Evolutionary conservation across 2,113 vertebrate genomes (phyloP), one percentile per base, ranked within the genome.

Genomic region (Onychostruthus taczanowskii): DNA sequence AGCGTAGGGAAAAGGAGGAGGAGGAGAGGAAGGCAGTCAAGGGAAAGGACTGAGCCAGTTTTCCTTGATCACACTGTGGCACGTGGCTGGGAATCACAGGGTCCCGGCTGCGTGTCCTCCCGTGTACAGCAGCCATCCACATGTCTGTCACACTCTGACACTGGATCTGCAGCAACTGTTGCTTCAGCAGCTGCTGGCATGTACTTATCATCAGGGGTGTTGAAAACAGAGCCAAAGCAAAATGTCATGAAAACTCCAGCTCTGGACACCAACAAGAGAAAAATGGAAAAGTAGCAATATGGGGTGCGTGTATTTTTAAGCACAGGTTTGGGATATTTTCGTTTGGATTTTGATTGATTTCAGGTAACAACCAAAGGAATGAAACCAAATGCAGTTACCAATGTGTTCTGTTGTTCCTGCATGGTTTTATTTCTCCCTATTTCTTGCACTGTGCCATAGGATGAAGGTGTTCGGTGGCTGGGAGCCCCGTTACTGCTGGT

Each of bases 141-240:
- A 92, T 80, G 97, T 68, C 94, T 86, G 97, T 97, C 97, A 97
- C 95, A 91, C 97, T 93, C 93, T 97, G 97, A 97, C 94, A 97
- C 91, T 41, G 86, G 94, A 97, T 95, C 97, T 84, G 81, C 82
- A 59, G 95, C 91, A 95, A 95, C 96, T 97, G 97, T 62, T 94
- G 13, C 59, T 74, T 96, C 95, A 96, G 92, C 87, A 53, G 89
- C 79, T 95, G 86, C 87, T 94, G 63, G 86, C 93, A 37, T 4
- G 10, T 28, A 56, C 87, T 94, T 94, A 91, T 96, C 93, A 84
- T 83, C 75, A 68, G 69, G 15, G 59, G 84, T 82, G 89, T 80
- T 82, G 69, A 50, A 89, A 86, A 53, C 58, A 74, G 87, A 86
- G 69, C 61, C 81, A 53, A 52, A 52, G 79, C 66, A 89, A 92